Evolutionary conservation across 2,888 invertebrate genomes (phyloP), one percentile per base, ranked within the genome.

Genomic region (Chaitophorus viminalis): DNA sequence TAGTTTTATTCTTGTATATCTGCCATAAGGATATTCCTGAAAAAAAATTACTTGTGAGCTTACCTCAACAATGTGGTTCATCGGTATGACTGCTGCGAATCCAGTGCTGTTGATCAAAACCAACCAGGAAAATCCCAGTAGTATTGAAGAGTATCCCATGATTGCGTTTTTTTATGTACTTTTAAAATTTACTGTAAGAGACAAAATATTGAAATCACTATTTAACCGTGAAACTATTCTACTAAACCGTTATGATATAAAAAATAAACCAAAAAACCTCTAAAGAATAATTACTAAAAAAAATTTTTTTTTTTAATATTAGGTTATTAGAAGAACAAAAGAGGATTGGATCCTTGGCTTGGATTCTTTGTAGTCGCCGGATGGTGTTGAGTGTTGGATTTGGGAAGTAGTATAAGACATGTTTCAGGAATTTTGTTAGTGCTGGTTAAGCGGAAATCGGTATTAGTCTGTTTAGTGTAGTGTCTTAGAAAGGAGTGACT

Each of bases 81-180:
- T 60, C 39, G 87, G 87, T 18, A 87, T 39, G 2, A 87, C 79
- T 6, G 87, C 79, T 3, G 87, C 79, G 31, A 79, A 87, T 65
- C 87, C 87, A 75, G 65, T 31, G 46, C 46, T 65, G 18, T 52
- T 87, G 39, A 75, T 74, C 18, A 79, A 74, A 11, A 81, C 60
- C 39, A 87, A 65, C 87, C 87, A 87, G 60, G 81, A 81, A 74
- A 87, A 81, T 81, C 87, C 87, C 31, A 87, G 65, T 72, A 87
- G 74, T 18, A 46, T 18, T 46, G 65, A 18, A n/a, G 74, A 75
- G 9, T 46, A 33, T 81, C 81, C 74, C 87, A 87, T 87, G 21
- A 74, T 81, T 79, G 25, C 21, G 39, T 29, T 18, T 65, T 17
- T 76, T 75, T 68, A n/a, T 76, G 29, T 46, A 46, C 76, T 76